These are phyloP conservation scores for Tolypeutes matacus DNA, from an alignment of 2,797 vertebrate species.

Conservation along the genomic window DNA sequence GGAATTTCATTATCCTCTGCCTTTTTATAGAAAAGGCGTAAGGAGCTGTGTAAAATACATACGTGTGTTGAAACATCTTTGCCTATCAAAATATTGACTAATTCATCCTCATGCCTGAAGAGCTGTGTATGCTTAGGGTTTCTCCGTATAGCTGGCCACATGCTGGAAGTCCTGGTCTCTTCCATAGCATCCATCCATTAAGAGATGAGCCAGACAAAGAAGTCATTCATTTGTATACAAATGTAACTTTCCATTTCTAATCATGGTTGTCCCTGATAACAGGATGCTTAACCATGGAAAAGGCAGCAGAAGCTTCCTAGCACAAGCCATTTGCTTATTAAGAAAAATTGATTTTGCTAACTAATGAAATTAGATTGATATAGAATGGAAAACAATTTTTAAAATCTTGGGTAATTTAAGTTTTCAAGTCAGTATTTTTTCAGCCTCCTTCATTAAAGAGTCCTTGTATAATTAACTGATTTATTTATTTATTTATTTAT, in stretches of 20 bases:
- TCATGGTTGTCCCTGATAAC: background rate
- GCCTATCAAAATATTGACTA: too few relatives aligned
- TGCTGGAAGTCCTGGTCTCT: background rate
- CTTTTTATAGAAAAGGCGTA: background rate
- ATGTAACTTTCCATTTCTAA: background rate
- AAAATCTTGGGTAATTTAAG: conserved; percentile 1
- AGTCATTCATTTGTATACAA: background rate
- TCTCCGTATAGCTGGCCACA: background rate
- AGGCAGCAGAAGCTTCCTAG: background rate
- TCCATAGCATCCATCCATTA: background rate
- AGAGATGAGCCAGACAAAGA: background rate
- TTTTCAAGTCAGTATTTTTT: background rate
- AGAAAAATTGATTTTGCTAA: background rate
- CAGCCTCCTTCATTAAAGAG: background rate
- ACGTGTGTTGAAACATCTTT: background rate
- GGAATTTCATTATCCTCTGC: background rate
- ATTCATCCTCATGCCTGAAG: background rate
- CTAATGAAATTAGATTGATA: background rate
- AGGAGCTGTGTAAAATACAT: background rate
- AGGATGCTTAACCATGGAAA: background rate
- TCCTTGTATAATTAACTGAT: conserved; percentile 7
- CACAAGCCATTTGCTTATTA: background rate
- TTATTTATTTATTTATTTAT: too few relatives aligned
- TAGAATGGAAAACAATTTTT: background rate
- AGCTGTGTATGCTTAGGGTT: background rate